phyloP scores from a whole-genome alignment of 2,888 invertebrate species.

The Pseudococcus viburni region DNA sequence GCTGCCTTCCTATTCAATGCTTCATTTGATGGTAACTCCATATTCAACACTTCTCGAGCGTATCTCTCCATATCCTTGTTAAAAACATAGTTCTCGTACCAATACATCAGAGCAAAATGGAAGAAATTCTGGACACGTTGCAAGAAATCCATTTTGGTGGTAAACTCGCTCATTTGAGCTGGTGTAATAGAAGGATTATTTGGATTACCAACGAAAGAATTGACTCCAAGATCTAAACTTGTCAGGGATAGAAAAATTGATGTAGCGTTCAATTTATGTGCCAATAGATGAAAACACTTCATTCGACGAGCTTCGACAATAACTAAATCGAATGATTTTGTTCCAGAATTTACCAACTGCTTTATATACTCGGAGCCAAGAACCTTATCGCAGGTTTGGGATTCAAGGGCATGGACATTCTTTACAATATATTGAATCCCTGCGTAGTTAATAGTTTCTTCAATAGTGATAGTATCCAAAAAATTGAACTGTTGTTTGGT shows the following conservation, averaged over 20 bases:
- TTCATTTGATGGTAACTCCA: neutral
- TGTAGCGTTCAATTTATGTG: neutral
- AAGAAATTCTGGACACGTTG: too few relatives aligned
- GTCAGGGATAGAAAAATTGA: neutral
- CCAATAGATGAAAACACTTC: neutral
- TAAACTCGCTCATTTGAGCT: neutral
- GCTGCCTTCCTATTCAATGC: slow-evolving; percentile 70
- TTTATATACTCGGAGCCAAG: too few relatives aligned
- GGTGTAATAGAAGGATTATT: neutral
- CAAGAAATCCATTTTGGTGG: neutral
- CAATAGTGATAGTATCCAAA: neutral
- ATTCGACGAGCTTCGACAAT: neutral
- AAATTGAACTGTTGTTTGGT: too few relatives aligned
- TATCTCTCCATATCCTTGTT: too few relatives aligned
- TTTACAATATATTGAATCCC: neutral
- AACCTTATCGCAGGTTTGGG: too few relatives aligned
- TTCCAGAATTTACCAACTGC: too few relatives aligned
- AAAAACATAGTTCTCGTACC: too few relatives aligned
- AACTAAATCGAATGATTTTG: neutral
- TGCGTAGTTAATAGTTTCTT: neutral
- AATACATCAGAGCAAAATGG: too few relatives aligned
- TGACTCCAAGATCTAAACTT: neutral
- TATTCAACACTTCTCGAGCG: too few relatives aligned
- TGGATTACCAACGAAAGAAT: slow-evolving; percentile 1
- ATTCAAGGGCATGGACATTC: neutral